phyloP scores from a whole-genome alignment of 1,140 invertebrate species.

The Drosophila setifemur region DNA sequence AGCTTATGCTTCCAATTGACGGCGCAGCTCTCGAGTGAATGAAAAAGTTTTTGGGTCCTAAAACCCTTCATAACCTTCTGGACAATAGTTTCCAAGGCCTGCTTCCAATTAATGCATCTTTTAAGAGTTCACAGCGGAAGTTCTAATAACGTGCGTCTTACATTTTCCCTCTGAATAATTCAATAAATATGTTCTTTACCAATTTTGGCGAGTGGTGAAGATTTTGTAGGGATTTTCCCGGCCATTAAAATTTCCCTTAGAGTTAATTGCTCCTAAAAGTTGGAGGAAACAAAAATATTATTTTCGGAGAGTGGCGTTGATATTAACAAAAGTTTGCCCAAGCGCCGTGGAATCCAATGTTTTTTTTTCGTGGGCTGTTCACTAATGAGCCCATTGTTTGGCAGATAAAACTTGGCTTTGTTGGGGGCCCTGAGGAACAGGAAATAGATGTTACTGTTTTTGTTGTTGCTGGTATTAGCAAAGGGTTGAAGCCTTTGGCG shows the following conservation, averaged over 20 bases:
- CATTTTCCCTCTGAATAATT: slow-evolving; percentile 68
- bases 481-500: slow-evolving; percentile 45
- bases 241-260: slow-evolving; percentile 43
- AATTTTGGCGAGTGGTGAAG: slow-evolving; percentile 25
- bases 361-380: slow-evolving; percentile 17
- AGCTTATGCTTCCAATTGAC: slow-evolving; percentile 31
- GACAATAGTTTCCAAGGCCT: slow-evolving; percentile 29
- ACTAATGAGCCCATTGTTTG: slow-evolving; percentile 77
- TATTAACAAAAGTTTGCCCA: slow-evolving; percentile 71
- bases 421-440: slow-evolving; percentile 21
- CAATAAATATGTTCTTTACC: slow-evolving; percentile 67
- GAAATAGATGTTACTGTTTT: slow-evolving; percentile 42
- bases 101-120: slow-evolving; percentile 26
- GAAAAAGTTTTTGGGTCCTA: slow-evolving; percentile 41
- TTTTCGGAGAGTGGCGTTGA: slow-evolving; percentile 56
- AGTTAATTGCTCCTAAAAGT: slow-evolving; percentile 66
- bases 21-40: slow-evolving; percentile 40
- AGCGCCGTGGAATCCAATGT: slow-evolving; percentile 2
- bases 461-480: slow-evolving; percentile 38
- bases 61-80: background rate
- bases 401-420: slow-evolving; percentile 39
- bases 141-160: slow-evolving; percentile 39
- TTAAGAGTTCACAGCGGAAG: slow-evolving; percentile 18
- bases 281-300: slow-evolving; percentile 71
- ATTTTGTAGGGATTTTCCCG: slow-evolving; percentile 27